Evolutionary conservation across 2,113 vertebrate genomes (phyloP).

Genomic region (Butorides virescens): DNA sequence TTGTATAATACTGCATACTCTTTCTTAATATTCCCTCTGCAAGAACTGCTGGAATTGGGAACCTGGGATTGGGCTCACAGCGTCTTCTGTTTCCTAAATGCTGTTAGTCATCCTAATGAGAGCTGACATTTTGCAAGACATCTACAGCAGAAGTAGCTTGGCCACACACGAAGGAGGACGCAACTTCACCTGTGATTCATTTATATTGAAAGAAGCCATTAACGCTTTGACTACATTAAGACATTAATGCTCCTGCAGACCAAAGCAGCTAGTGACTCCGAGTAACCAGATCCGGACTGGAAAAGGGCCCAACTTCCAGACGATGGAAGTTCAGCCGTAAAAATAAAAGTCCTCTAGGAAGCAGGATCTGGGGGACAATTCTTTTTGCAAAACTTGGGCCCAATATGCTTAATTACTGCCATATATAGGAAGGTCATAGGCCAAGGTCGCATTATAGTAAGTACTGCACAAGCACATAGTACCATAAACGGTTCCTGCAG

Average conservation of each 20-base stretch:
- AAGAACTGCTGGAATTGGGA: not conserved
- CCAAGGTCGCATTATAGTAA: not conserved
- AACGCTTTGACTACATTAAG: not conserved
- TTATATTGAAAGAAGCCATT: not conserved
- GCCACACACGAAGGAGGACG: not conserved
- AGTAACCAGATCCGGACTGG: not conserved
- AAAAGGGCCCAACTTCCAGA: not conserved
- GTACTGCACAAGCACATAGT: not conserved
- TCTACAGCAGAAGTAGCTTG: not conserved
- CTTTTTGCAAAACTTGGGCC: not conserved
- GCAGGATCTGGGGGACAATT: not conserved
- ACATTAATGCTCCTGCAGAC: not conserved
- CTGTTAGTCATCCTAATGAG: not conserved
- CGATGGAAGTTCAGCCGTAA: not conserved
- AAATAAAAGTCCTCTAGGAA: not conserved
- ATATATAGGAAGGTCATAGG: not conserved
- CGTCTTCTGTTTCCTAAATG: not conserved
- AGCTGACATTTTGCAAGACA: not conserved
- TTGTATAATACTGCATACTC: not conserved
- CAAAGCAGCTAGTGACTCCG: not conserved
- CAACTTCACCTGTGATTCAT: not conserved
- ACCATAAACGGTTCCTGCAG: not conserved
- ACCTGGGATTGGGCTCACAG: not conserved
- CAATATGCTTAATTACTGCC: not conserved
- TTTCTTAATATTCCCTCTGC: not conserved